Base-by-base conservation (phyloP, 2,888 invertebrate species). In the Brachyptera risi region DNA sequence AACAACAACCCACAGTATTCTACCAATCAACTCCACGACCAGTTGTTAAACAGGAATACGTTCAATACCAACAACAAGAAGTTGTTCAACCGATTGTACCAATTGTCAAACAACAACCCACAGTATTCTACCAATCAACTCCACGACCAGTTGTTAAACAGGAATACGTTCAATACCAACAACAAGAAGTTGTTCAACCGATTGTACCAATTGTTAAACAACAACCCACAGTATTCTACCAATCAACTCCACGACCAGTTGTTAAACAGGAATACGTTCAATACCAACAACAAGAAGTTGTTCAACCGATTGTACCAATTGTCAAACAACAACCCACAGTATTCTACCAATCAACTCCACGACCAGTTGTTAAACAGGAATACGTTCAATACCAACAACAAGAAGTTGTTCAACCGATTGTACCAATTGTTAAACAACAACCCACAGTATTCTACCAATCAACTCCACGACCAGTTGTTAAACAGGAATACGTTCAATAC, bases 21-120 rank as follows among this genome's bases (percentile, higher is more conserved):
- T 27, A 57, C 23, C 44, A 51, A 40, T 44, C 51, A 9, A 51
- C 51, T 17, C 51, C 51, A 15, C n/a, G 51, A 27, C 51, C 51
- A n/a, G 21, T 51, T 21, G 51, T 51, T n/a, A 31, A 54, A 37
- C 54, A 54, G 35, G 17, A 44, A 44, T 17, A 19, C 19, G 23
- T 37, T 47, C 24, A 47, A 5, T 21, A 47, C 7, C 47, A 47
- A 11, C 47, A 47, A 11, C 57, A 60, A n/a, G 63, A 64, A 21
- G 56, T 67, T 24, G n/a, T 37, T 31, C 38, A 60, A 11, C 65
- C 66, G 26, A 57, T 66, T 23, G 19, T 35, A 26, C 38, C 59
- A 15, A 35, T 54, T 3, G 19, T 54, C 13, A 23, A 31, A 37
- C 35, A 35, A 37, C 35, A 27, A 51, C 47, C 47, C 7, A 17